Conservation (phyloP, 2,113 vertebrate species). For the Thymallus thymallus region DNA sequence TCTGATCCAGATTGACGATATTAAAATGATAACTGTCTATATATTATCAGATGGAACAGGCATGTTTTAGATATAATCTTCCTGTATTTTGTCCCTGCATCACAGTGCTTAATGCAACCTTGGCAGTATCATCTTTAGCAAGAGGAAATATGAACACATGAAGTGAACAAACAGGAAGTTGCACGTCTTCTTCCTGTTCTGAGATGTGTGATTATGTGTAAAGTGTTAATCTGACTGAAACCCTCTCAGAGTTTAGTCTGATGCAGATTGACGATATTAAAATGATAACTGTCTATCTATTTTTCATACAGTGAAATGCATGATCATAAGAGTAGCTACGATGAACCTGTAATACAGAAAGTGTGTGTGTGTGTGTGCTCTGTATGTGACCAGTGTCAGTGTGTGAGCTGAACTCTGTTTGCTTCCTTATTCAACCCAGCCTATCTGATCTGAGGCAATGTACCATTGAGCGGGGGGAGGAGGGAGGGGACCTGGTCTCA, state of each 20-base stretch:
- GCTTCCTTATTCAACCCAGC: slow-evolving; percentile 63
- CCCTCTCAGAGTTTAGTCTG: too few relatives aligned
- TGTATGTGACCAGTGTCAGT: background rate
- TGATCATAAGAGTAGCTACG: background rate
- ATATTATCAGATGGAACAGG: too few relatives aligned
- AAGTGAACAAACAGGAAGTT: slow-evolving; percentile 21
- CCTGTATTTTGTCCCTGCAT: too few relatives aligned
- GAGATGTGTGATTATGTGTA: background rate
- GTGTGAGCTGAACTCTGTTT: background rate
- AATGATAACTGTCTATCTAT: background rate
- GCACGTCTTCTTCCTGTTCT: slow-evolving; percentile 41
- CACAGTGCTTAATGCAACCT: too few relatives aligned
- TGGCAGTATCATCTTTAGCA: background rate
- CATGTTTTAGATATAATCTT: too few relatives aligned
- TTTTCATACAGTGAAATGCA: background rate
- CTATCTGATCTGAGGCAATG: slow-evolving; percentile 84
- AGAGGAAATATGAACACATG: slow-evolving; percentile 32
- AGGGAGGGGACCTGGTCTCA: slow-evolving; percentile 29
- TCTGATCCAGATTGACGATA: background rate
- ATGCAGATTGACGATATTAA: too few relatives aligned
- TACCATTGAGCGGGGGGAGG: slow-evolving; percentile 69
- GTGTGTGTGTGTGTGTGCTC: background rate
- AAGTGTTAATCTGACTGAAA: too few relatives aligned
- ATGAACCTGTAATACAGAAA: too few relatives aligned
- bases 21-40: too few relatives aligned